Base-by-base conservation (phyloP, 2,797 vertebrate genomes). In the Chrosomus eos region DNA sequence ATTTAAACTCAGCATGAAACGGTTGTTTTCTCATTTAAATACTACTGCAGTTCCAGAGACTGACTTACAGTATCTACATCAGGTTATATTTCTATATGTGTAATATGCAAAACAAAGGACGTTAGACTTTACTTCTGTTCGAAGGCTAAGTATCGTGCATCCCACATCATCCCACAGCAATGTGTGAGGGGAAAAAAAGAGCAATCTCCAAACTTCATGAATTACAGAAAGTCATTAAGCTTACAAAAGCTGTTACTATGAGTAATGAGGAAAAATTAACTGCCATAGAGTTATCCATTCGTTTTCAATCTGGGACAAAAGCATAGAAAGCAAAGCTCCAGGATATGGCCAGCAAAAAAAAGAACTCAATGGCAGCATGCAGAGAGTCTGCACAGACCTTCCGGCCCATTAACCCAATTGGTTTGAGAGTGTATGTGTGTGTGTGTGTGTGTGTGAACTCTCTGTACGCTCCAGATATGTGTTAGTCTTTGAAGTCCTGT, bases 361-460 rank as follows among this genome's bases (percentile, higher is more conserved):
- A 85, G 60, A 77, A n/a, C 58, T 80, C 43, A 81, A 77, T 75
- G 48, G 40, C 84, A 67, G 75, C 85, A 78, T 13, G 71, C 84
- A 83, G 87, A 83, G 85, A 82, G 70, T 78, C 66, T 86, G 64
- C 75, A 85, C 68, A 81, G 80, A 83, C 70, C 84, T 81, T 87
- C 85, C 74, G 83, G 85, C 68, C 77, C 77, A 81, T 86, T 81
- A 79, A 81, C 76, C 82, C 83, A 88, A 86, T 82, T 87, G 78
- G 43, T 70, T 38, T 85, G 73, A 36, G 43, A 7, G 13, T 5
- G 75, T 43, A 4, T 80, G 67, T 66, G 28, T 16, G 40, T 45
- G 13, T 5, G 75, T 40, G 3, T 80, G 67, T 66, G 28, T 16
- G 43, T 48, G 23, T 58, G 55, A 70, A 48, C 68, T 31, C 76